These are phyloP conservation scores for Paramisgurnus dabryanus DNA, from an alignment of 2,113 vertebrate genomes.

Conservation along the genomic window DNA sequence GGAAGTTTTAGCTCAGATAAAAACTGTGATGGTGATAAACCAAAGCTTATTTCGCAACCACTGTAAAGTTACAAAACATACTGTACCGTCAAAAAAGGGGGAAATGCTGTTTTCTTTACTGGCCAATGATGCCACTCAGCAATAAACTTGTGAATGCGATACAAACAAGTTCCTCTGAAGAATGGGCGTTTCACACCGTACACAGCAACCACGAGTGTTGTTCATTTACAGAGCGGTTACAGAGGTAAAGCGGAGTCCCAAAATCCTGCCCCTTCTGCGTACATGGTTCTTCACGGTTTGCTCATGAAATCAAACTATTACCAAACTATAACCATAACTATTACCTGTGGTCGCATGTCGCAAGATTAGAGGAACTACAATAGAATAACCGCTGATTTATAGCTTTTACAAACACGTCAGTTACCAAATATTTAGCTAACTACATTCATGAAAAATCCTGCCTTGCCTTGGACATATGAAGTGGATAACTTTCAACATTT, in stretches of 20 bases:
- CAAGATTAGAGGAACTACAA: neutral
- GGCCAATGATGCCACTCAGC: conserved; percentile 26
- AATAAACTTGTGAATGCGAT: neutral
- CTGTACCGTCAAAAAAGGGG: conserved; percentile 70
- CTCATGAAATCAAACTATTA: neutral
- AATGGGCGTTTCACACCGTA: too few relatives aligned
- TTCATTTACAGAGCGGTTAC: too few relatives aligned
- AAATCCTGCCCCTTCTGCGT: too few relatives aligned
- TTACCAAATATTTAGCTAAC: neutral
- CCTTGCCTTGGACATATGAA: neutral
- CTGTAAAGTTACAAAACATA: conserved; percentile 71
- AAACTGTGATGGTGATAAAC: conserved; percentile 49
- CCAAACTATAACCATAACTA: neutral
- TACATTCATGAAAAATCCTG: neutral
- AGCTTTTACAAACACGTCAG: neutral
- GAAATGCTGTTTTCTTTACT: conserved; percentile 34
- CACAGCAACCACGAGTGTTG: too few relatives aligned
- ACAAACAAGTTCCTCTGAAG: conserved; percentile 9
- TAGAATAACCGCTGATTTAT: neutral
- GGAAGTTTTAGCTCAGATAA: conserved; percentile 77
- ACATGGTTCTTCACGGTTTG: too few relatives aligned
- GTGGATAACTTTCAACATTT: neutral
- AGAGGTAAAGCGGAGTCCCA: too few relatives aligned
- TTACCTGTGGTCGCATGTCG: neutral
- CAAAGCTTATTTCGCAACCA: conserved; percentile 68